Evolutionary conservation across 2,113 vertebrate species (phyloP).

Genomic region (Boleophthalmus pectinirostris): DNA sequence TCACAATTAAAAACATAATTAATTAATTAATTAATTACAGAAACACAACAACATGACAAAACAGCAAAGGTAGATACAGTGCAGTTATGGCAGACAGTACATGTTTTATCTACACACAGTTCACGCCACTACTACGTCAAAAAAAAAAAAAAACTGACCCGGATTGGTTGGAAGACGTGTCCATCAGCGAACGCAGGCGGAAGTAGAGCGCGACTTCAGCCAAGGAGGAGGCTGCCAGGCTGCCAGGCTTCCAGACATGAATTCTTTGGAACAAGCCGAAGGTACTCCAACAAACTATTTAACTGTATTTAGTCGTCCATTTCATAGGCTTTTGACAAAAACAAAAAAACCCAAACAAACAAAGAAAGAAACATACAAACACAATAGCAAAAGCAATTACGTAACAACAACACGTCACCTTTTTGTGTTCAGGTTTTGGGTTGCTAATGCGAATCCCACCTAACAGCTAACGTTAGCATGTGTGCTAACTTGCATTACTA

Average conservation of each 20-base stretch:
- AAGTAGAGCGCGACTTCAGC: conserved; percentile 4
- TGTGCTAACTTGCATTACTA: conserved; percentile 29
- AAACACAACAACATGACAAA: too few relatives aligned
- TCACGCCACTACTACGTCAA: too few relatives aligned
- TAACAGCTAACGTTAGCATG: conserved; percentile 36
- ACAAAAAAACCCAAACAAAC: too few relatives aligned
- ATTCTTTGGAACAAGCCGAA: conserved; percentile 94
- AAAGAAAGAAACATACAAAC: accelerated
- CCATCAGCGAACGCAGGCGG: conserved; percentile 19
- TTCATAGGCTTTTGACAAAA: accelerated
- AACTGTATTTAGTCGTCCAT: accelerated
- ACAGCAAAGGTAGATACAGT: too few relatives aligned
- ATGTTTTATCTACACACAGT: too few relatives aligned
- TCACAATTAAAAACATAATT: too few relatives aligned
- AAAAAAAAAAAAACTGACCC: too few relatives aligned
- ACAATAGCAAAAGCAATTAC: accelerated
- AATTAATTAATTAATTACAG: too few relatives aligned
- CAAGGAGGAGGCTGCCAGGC: too few relatives aligned
- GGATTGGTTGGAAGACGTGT: conserved; percentile 41
- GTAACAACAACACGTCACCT: background rate
- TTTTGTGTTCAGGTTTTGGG: background rate
- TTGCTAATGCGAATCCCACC: background rate
- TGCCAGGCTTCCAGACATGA: conserved; percentile 80
- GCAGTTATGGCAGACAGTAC: too few relatives aligned
- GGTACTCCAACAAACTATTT: conserved; percentile 69